These are phyloP conservation scores for Gorsachius goisagi DNA, from an alignment of 2,113 vertebrate species.

Conservation along the genomic window DNA sequence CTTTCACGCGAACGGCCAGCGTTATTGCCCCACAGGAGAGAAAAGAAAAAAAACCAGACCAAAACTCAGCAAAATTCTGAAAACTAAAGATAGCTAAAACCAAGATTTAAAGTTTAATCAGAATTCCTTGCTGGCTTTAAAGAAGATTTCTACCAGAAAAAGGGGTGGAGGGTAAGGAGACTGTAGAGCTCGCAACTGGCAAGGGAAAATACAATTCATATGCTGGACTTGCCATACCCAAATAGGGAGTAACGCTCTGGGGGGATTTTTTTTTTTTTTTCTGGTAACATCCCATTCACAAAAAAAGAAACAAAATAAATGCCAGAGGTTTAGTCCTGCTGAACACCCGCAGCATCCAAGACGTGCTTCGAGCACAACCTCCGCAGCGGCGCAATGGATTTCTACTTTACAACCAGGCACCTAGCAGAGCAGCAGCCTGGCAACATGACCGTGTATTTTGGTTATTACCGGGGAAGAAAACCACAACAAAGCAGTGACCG, in stretches of 20 bases:
- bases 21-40: background rate
- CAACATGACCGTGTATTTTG: background rate
- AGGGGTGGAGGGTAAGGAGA: background rate
- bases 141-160: background rate
- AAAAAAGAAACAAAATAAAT: background rate
- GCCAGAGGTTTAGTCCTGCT: background rate
- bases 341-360: background rate
- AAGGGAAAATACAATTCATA: background rate
- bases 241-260: background rate
- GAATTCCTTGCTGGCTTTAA: background rate
- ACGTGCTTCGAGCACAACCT: background rate
- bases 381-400: background rate
- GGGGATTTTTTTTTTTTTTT: background rate
- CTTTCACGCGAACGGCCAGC: background rate
- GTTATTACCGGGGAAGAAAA: constrained; percentile 29
- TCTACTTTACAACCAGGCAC: background rate
- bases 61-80: background rate
- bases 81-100: background rate
- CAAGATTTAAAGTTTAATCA: background rate
- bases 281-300: background rate
- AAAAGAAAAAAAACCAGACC: background rate
- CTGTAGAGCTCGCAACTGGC: background rate
- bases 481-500: constrained; percentile 31
- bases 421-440: background rate
- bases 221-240: background rate